A percentile compares a stretch with the other conserved stretches of the same genome.
Conservation (phyloP, 2,113 vertebrate species). For the Harpagus bidentatus region DNA sequence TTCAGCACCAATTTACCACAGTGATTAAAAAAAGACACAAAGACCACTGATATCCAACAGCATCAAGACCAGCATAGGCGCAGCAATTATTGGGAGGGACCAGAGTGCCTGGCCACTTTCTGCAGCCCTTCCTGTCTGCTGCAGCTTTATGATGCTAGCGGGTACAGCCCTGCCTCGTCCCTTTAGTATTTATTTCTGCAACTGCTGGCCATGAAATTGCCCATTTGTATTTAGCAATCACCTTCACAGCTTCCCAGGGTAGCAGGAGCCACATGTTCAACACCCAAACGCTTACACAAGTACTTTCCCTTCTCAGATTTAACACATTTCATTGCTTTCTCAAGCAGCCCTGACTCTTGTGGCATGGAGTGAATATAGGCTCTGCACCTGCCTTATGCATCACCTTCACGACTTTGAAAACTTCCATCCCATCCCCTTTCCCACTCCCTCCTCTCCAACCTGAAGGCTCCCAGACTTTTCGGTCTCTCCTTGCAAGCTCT, state of each 20-base stretch:
- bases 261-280: background rate
- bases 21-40: too few species aligned
- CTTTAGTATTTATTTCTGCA: too few species aligned
- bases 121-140: background rate
- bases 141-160: background rate
- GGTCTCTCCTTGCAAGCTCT: background rate
- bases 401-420: background rate
- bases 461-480: background rate
- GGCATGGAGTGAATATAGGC: background rate
- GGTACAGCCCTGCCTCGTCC: background rate
- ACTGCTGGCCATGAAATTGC: background rate
- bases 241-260: background rate
- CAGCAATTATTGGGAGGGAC: too few species aligned
- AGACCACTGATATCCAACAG: background rate
- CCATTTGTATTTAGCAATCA: too few species aligned
- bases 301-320: background rate
- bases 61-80: rapidly evolving
- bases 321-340: background rate
- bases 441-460: background rate
- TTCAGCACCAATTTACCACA: background rate
- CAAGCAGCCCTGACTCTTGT: background rate
- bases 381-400: background rate
- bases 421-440: too few species aligned
- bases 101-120: rapidly evolving
- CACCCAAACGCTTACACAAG: rapidly evolving